These are phyloP conservation scores for Formica aserva DNA, from an alignment of 2,888 invertebrate species.

Conservation along the genomic window DNA sequence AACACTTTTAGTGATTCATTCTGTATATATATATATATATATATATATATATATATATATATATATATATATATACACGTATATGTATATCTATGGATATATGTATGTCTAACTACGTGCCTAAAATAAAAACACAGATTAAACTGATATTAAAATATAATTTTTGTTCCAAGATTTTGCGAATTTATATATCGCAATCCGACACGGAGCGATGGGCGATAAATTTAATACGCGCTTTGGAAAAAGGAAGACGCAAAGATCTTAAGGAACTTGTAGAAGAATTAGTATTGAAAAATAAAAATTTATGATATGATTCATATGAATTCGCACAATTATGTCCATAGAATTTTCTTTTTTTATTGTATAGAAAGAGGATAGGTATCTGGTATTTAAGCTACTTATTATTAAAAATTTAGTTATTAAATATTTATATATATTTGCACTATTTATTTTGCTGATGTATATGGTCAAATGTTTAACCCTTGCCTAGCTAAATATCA, in stretches of 20 bases:
- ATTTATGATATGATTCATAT: not conserved
- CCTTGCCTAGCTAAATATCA: not conserved
- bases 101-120: not conserved
- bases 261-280: constrained; percentile 75
- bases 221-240: constrained; percentile 78
- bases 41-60: not conserved
- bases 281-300: constrained; percentile 44
- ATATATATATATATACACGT: not conserved
- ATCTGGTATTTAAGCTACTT: constrained; percentile 62
- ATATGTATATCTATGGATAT: not conserved
- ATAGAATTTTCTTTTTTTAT: not conserved
- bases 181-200: constrained; percentile 73
- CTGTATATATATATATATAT: not conserved
- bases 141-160: constrained; percentile 2
- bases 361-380: constrained; percentile 57
- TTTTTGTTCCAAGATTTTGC: constrained; percentile 76
- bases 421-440: constrained; percentile 8
- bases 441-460: not conserved
- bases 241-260: constrained; percentile 80
- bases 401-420: constrained; percentile 9
- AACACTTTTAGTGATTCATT: too few relatives aligned
- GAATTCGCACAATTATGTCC: not conserved
- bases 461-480: constrained; percentile 29
- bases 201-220: constrained; percentile 75
- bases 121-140: constrained; percentile 21